Percentiles rank a stretch among this genome's conserved stretches.
phyloP scores from a whole-genome alignment of 2,888 invertebrate genomes.

The Pseudoips prasinana region DNA sequence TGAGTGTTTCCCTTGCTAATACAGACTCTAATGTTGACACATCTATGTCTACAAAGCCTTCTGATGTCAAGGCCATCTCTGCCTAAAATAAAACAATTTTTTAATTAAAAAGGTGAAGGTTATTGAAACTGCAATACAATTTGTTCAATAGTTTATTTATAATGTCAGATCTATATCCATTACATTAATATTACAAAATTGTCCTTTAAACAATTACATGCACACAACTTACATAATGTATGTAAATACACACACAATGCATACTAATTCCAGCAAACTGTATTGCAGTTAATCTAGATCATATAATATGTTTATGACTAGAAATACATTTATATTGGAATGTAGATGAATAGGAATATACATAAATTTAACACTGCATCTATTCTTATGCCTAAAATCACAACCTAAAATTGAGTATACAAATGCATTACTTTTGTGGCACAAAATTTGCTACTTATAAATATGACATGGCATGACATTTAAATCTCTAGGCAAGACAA shows the following conservation, averaged over 20 bases:
- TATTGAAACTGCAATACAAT: constrained; percentile 82
- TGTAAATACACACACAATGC: constrained; percentile 36
- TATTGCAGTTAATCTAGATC: constrained; percentile 70
- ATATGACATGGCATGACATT: constrained; percentile 8
- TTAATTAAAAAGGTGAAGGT: constrained; percentile 44
- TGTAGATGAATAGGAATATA: constrained; percentile 32
- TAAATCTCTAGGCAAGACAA: not conserved
- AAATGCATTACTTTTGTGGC: constrained; percentile 42
- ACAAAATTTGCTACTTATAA: constrained; percentile 23
- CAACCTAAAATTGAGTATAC: constrained; percentile 67
- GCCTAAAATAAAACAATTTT: constrained; percentile 84
- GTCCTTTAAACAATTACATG: constrained; percentile 54
- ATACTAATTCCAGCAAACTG: constrained; percentile 56
- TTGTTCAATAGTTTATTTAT: constrained; percentile 68
- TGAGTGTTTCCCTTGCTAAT: constrained; percentile 94
- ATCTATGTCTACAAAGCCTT: constrained; percentile 98
- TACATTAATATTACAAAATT: constrained; percentile 54
- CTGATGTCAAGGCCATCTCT: constrained; percentile 97
- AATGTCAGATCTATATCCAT: constrained; percentile 46
- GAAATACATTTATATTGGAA: constrained; percentile 38
- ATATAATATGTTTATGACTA: constrained; percentile 46
- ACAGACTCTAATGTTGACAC: constrained; percentile 95
- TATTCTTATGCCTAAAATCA: constrained; percentile 59
- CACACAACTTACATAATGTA: constrained; percentile 51
- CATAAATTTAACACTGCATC: constrained; percentile 22